Base-by-base conservation (phyloP, 2,113 vertebrate species). In the Hyperoodon ampullatus region DNA sequence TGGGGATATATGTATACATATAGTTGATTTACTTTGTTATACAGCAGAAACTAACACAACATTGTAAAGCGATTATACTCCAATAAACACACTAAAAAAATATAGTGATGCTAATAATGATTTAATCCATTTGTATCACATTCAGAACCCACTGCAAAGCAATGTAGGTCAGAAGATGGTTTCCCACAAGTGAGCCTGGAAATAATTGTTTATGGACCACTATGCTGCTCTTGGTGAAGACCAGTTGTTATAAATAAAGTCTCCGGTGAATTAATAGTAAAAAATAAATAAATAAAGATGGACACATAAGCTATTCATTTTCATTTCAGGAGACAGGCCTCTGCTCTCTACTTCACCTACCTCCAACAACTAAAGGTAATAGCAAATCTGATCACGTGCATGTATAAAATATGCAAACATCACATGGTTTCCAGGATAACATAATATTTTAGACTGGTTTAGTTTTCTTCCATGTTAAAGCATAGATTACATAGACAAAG, bases 21-120 rank as follows among this genome's bases (percentile, higher is more conserved):
- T 53, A 53, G 15, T 15, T 16, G 50, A 53, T 53, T 53, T 14
- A 53, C 50, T 53, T 53, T 53, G 50, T 53, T 53, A 53, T 53
- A 53, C 15, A 53, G 14, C 50, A 53, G 50, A 53, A 53, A 53
- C 15, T 53, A 53, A 53, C 15, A 53, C 50, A 53, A 53, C 53
- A 53, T 53, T 16, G 53, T 53, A 53, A 53, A 53, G 53, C 5
- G 53, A 53, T 53, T 53, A 53, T 53, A 53, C 53, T 53, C 15
- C 53, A 53, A 18, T 53, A 53, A 53, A 53, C 5, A 53, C 53
- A 16, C 18, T 53, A 0, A 18, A 53, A 53, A 53, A 53, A 53
- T 50, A 50, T 50, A 14, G 35, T 85, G 96, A 80, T 95, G 47
- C 23, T 84, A 93, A 83, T 90, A 94, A 97, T 89, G n/a, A 97